Conservation (phyloP, 2,888 invertebrate species). For the Chloroclystis v-ata region DNA sequence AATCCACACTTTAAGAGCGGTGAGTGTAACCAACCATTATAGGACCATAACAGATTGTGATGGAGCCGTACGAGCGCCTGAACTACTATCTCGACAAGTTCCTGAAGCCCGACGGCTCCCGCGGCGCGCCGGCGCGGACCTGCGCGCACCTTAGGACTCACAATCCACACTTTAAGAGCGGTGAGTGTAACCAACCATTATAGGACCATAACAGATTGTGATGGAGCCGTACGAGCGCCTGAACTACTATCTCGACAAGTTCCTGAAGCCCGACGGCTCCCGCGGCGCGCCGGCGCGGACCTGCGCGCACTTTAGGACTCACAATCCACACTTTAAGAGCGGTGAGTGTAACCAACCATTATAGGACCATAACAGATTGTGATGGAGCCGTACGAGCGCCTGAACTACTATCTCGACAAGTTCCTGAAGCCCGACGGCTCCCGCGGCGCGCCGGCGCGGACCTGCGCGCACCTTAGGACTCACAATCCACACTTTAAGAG, state of each 20-base stretch:
- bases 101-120: slow-evolving; percentile 88
- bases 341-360: slow-evolving; percentile 80
- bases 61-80: slow-evolving; percentile 88
- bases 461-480: slow-evolving; percentile 89
- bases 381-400: slow-evolving; percentile 87
- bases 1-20: slow-evolving; percentile 88
- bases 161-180: slow-evolving; percentile 86
- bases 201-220: slow-evolving; percentile 84
- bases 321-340: slow-evolving; percentile 86
- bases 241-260: slow-evolving; percentile 84
- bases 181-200: slow-evolving; percentile 75
- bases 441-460: slow-evolving; percentile 89
- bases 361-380: slow-evolving; percentile 86
- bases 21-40: slow-evolving; percentile 63
- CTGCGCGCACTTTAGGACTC: slow-evolving; percentile 88
- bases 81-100: slow-evolving; percentile 86
- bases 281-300: slow-evolving; percentile 91
- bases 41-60: slow-evolving; percentile 83
- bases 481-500: slow-evolving; percentile 87
- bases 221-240: slow-evolving; percentile 89
- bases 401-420: slow-evolving; percentile 85
- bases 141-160: slow-evolving; percentile 89
- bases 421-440: slow-evolving; percentile 89
- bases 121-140: slow-evolving; percentile 89
- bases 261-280: slow-evolving; percentile 88